Conservation (phyloP, 2,888 invertebrate genomes). For the Caenorhabditis sinica region DNA sequence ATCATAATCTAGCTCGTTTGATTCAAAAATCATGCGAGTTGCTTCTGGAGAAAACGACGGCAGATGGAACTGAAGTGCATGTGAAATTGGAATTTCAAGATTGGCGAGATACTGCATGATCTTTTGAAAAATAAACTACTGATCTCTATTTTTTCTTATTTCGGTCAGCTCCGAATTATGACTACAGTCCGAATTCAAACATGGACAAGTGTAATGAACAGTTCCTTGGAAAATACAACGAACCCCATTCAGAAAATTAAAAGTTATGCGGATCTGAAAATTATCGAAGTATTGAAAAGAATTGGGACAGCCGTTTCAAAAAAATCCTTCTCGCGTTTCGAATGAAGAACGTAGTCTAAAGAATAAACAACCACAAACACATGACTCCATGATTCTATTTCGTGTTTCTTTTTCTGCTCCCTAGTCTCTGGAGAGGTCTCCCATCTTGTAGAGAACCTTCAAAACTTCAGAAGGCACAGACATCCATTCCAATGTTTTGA, state of each 20-base stretch:
- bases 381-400: conserved; percentile 25
- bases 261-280: too few species aligned
- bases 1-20: conserved; percentile 48
- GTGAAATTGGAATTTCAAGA: conserved; percentile 55
- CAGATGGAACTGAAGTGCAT: conserved; percentile 45
- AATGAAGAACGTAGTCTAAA: background rate
- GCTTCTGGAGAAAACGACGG: conserved; percentile 34
- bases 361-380: background rate
- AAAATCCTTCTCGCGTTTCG: background rate
- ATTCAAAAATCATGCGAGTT: conserved; percentile 46
- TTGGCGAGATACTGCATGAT: conserved; percentile 30
- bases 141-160: too few species aligned
- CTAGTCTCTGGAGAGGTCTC: conserved; percentile 5
- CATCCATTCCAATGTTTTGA: conserved; percentile 2
- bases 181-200: too few species aligned
- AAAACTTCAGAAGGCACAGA: background rate
- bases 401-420: background rate
- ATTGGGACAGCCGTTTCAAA: too few species aligned
- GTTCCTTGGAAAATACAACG: too few species aligned
- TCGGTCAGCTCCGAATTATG: too few species aligned
- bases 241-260: too few species aligned
- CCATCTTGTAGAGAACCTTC: background rate
- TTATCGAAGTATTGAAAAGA: too few species aligned
- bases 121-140: background rate
- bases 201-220: too few species aligned